A percentile compares a stretch with the other conserved stretches of the same genome.
Evolutionary conservation across 2,888 invertebrate genomes (phyloP).

Genomic region (Polyommatus icarus): DNA sequence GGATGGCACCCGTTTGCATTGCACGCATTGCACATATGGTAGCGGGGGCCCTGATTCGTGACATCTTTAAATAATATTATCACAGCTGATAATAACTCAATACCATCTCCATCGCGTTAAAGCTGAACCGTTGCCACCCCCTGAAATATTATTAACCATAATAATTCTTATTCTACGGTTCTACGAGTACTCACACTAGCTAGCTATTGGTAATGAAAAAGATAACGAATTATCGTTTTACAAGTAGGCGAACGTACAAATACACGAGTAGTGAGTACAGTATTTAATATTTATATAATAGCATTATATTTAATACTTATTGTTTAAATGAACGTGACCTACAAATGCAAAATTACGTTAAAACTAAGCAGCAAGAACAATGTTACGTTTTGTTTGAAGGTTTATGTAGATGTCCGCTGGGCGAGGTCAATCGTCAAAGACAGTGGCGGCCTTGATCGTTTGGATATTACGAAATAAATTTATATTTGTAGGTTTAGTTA

Average conservation of each 20-base stretch:
- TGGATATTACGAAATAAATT: constrained; percentile 15
- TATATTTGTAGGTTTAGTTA: not conserved
- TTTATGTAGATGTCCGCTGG: constrained; percentile 26
- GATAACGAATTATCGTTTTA: not conserved
- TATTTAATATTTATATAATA: constrained; percentile 4
- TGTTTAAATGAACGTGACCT: constrained; percentile 10
- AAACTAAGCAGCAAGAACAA: constrained; percentile 7
- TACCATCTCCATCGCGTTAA: too few relatives aligned
- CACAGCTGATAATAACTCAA: too few relatives aligned
- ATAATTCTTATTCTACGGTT: too few relatives aligned
- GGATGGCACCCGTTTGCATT: too few relatives aligned
- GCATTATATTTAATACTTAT: not conserved
- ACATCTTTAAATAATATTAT: too few relatives aligned
- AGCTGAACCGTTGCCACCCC: too few relatives aligned
- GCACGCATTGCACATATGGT: too few relatives aligned
- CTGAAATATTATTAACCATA: too few relatives aligned
- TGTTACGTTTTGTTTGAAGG: constrained; percentile 29
- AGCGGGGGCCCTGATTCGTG: too few relatives aligned
- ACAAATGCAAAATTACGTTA: constrained; percentile 24
- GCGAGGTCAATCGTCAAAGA: constrained; percentile 21
- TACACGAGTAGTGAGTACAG: not conserved
- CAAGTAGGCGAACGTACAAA: not conserved
- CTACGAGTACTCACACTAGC: not conserved
- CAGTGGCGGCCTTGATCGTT: constrained; percentile 26
- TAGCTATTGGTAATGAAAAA: not conserved